Conservation (phyloP, 2,888 invertebrate species). For the Aproaerema taeniolella region DNA sequence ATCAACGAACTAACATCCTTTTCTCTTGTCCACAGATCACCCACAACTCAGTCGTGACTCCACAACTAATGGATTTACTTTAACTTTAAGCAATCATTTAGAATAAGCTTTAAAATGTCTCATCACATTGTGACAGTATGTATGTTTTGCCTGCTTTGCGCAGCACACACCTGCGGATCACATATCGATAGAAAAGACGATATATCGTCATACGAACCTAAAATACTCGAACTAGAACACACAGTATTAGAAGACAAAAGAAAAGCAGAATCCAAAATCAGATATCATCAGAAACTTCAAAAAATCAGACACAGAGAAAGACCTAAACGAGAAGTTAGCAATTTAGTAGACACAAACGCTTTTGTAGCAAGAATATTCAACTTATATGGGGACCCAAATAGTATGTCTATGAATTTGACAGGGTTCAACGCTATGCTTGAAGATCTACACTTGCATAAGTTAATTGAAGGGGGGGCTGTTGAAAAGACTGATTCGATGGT, state of each 20-base stretch:
- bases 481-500: constrained; percentile 40
- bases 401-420: constrained; percentile 79
- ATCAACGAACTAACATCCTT: too few relatives aligned
- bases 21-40: constrained; percentile 32
- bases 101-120: constrained; percentile 47
- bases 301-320: constrained; percentile 37
- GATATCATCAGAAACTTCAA: constrained; percentile 37
- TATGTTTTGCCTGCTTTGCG: constrained; percentile 88
- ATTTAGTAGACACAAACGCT: constrained; percentile 69
- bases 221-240: constrained; percentile 31
- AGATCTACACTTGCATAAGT: constrained; percentile 74
- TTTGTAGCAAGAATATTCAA: constrained; percentile 83
- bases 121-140: constrained; percentile 86
- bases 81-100: constrained; percentile 33
- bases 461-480: constrained; percentile 59
- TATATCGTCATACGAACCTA: constrained; percentile 35
- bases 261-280: constrained; percentile 23
- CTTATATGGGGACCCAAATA: constrained; percentile 80
- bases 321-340: constrained; percentile 39
- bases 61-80: constrained; percentile 13
- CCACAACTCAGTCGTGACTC: constrained; percentile 8
- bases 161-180: constrained; percentile 87
- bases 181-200: constrained; percentile 72
- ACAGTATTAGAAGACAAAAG: constrained; percentile 39
- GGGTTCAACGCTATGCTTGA: constrained; percentile 84